Conservation (phyloP, 1,140 invertebrate genomes). For the Anastrepha ludens region DNA sequence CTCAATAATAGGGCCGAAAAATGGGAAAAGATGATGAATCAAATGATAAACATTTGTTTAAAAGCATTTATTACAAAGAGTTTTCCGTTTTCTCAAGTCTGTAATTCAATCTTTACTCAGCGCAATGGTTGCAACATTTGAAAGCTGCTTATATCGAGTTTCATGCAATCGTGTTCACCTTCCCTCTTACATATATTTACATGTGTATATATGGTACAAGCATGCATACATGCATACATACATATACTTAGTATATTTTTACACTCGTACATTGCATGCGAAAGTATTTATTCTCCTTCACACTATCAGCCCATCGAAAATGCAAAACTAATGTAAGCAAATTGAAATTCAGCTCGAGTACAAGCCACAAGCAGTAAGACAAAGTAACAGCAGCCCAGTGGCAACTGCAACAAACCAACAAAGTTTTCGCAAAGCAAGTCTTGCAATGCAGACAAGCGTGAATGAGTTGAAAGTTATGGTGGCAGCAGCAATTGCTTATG, state of each 20-base stretch:
- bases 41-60: too few species aligned
- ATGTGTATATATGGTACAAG: not conserved
- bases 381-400: not conserved
- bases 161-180: too few species aligned
- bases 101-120: too few species aligned
- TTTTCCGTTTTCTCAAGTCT: too few species aligned
- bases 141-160: too few species aligned
- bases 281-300: not conserved
- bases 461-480: not conserved
- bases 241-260: not conserved
- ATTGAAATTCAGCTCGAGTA: not conserved
- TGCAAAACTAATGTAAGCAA: constrained; percentile 13
- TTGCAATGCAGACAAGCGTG: not conserved
- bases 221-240: not conserved
- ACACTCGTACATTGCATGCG: not conserved
- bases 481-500: not conserved
- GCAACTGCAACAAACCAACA: constrained; percentile 19
- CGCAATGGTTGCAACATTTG: too few species aligned
- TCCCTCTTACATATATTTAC: not conserved
- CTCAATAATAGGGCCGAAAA: too few species aligned
- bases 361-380: not conserved
- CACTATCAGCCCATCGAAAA: not conserved
- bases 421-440: constrained; percentile 18
- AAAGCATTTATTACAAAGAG: too few species aligned
- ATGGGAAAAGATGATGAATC: too few species aligned